Base-by-base conservation (phyloP, 2,888 invertebrate genomes). In the Cheilosia variabilis region DNA sequence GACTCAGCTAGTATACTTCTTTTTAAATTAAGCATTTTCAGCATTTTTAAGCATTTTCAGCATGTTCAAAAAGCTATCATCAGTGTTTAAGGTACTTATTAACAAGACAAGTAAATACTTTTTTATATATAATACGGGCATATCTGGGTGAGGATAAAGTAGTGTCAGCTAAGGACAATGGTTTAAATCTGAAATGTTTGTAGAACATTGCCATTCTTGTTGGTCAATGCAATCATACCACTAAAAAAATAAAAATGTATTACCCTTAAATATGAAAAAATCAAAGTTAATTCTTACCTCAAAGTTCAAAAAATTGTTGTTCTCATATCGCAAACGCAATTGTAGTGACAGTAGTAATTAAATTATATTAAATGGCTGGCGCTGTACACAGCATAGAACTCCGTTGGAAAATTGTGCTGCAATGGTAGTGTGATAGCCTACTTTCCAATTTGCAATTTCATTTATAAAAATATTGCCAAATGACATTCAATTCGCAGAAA, bases 271-370 rank as follows among this genome's bases (percentile, higher is more conserved):
- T 55, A 69, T 45, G 7, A 58, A 58, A 71, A 63, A 71, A 77
- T 69, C 55, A 57, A 63, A 58, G 13, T 63, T 37, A 76, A 58
- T 65, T 81, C 81, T 81, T 81, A 81, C 81, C 81, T 81, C 69
- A 52, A 60, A 71, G 62, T 66, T 55, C 63, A 81, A 45, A 69
- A 66, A 22, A 63, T 53, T 57, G 80, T 62, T 57, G 68, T 57
- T 73, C 60, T 53, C 60, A 53, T 47, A 68, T 68, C 62, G 63
- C 80, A 81, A 68, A 81, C 7, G 66, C 60, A 60, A 66, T 47
- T 55, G 66, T 52, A 41, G 52, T 37, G 34, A 55, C 17, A 41
- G 60, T 60, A 43, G 27, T 19, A 13, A 43, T 31, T 19, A 22
- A 10, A 6, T 5, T 24, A 47, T 47, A 24, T 52, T 15, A 19